Evolutionary conservation across 2,113 vertebrate genomes (phyloP).

Genomic region (Elaphurus davidianus): DNA sequence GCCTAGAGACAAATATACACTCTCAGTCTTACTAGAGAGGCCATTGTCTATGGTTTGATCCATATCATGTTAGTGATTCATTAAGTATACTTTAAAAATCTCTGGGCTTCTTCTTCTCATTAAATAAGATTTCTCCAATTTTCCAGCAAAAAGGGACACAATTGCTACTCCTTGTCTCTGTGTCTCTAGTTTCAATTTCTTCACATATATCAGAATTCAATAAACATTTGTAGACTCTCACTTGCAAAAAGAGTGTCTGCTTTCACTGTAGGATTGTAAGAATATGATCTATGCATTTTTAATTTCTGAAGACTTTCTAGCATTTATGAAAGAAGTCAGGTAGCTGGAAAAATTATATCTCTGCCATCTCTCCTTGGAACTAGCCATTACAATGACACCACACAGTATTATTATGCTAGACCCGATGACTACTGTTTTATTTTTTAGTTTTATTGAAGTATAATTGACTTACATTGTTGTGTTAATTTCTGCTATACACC

Average conservation of each 20-base stretch:
- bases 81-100: neutral
- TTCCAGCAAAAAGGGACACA: neutral
- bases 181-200: neutral
- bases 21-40: neutral
- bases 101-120: neutral
- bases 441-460: neutral
- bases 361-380: neutral
- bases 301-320: neutral
- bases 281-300: neutral
- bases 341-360: neutral
- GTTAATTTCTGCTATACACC: neutral
- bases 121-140: neutral
- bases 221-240: neutral
- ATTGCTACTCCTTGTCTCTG: neutral
- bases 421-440: neutral
- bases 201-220: neutral
- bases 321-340: neutral
- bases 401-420: neutral
- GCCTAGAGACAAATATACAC: neutral
- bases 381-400: neutral
- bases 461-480: neutral
- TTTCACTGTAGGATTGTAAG: neutral
- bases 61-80: neutral
- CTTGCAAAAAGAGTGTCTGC: neutral
- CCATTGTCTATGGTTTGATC: neutral